These are phyloP conservation scores for Cryptotis parvus DNA, from an alignment of 2,113 vertebrate species.

Conservation along the genomic window DNA sequence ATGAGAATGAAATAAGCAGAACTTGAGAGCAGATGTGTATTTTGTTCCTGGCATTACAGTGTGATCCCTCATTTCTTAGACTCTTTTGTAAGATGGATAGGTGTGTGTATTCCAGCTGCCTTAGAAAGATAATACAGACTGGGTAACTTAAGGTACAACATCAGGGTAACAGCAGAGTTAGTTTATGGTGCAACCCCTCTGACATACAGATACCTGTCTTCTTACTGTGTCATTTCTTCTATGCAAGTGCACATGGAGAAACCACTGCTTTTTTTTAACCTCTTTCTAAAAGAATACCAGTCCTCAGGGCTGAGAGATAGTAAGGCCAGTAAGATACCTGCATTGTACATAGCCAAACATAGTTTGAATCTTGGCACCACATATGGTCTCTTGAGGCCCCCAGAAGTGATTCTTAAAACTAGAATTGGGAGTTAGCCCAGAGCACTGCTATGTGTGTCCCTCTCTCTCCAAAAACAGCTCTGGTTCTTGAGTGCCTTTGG, in stretches of 20 bases:
- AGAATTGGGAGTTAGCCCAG: too few relatives aligned
- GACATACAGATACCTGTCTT: background rate
- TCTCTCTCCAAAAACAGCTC: too few relatives aligned
- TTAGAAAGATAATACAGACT: background rate
- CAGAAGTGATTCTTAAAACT: too few relatives aligned
- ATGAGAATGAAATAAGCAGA: background rate
- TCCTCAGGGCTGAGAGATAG: too few relatives aligned
- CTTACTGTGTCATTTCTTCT: background rate
- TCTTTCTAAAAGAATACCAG: background rate
- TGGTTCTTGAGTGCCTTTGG: too few relatives aligned
- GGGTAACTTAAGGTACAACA: background rate
- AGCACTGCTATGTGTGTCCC: too few relatives aligned
- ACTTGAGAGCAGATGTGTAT: background rate
- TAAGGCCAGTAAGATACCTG: too few relatives aligned
- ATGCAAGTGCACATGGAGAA: background rate
- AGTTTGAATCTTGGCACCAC: too few relatives aligned
- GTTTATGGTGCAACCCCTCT: background rate
- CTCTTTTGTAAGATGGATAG: slow-evolving; percentile 39
- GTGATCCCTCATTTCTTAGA: background rate
- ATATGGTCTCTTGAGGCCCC: too few relatives aligned
- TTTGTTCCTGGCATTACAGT: background rate
- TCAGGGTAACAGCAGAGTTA: background rate
- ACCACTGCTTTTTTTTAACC: background rate
- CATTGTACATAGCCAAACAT: too few relatives aligned
- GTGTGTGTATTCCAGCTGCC: background rate